Base-by-base conservation (phyloP, 1,140 invertebrate species). In the Polypedilum vanderplanki region DNA sequence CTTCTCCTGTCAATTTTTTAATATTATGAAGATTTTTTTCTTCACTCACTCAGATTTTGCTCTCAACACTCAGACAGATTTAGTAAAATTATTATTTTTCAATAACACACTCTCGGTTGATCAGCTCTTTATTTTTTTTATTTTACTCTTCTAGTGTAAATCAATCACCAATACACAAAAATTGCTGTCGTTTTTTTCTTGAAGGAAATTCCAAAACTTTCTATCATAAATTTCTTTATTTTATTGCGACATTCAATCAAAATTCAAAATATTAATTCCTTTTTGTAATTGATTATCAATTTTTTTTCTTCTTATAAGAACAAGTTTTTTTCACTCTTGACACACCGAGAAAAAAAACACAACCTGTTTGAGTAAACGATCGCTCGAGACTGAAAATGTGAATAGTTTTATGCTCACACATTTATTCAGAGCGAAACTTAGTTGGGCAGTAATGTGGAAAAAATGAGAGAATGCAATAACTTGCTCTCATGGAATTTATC, bases 151-250 rank as follows among this genome's bases (percentile, higher is more conserved):
- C 15, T 12, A 57, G 3, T 57, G 46, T 57, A 57, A 57, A 57
- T 57, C 46, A 57, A 57, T 57, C 46, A 57, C 46, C 12, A 57
- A 57, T 57, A 57, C 46, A 57, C 46, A n/a, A n/a, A n/a, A 57
- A 57, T 12, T 57, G 46, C 3, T 57, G 46, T n/a, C 12, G n/a
- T 57, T n/a, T 57, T 12, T 57, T 57, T 57, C 46, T 57, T 57
- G 12, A 15, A 57, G 46, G 12, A 57, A 57, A 57, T 57, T 57
- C 12, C 12, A 57, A 46, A 1, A 12, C 15, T 46, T 46, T 46
- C 15, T 46, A 46, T 46, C 15, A 46, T 46, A 12, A 57, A 57
- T 15, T 15, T 57, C 4, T 57, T 15, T 15, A 12, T 57, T 33
- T 3, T 33, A 33, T 33, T 33, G 24, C 24, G 24, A 33, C 24